Evolutionary conservation across 2,888 invertebrate genomes (phyloP).

Genomic region (Morpho deidamia): DNA sequence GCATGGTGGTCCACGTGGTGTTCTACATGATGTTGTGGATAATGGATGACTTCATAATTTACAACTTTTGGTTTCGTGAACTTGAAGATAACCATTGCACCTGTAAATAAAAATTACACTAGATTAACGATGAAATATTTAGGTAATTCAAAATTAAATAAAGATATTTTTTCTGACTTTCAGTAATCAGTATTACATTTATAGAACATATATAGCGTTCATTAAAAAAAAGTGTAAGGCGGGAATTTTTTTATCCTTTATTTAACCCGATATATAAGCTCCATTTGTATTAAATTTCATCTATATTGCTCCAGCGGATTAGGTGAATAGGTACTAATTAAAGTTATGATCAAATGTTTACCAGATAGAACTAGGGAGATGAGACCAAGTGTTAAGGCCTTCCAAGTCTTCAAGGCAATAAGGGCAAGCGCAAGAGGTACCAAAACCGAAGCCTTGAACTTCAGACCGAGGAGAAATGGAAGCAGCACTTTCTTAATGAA

Average conservation of each 20-base stretch:
- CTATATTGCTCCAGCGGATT: no score
- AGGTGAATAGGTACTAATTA: no score
- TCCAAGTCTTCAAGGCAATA: conserved; percentile 93
- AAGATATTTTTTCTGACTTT: no score
- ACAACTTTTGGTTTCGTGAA: conserved; percentile 92
- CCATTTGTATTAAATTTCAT: no score
- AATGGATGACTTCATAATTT: conserved; percentile 92
- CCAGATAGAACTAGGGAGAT: conserved; percentile 90
- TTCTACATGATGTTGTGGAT: conserved; percentile 85
- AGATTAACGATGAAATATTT: no score
- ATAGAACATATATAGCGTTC: no score
- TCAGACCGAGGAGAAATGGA: conserved; percentile 90
- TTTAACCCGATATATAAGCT: no score
- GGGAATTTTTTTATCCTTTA: no score
- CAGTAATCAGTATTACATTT: no score
- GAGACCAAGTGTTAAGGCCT: conserved; percentile 90
- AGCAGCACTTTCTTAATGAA: conserved; percentile 90
- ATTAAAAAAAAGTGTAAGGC: no score
- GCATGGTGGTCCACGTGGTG: conserved; percentile 81
- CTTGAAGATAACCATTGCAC: conserved; percentile 90
- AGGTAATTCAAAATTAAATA: no score
- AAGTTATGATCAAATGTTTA: conserved; percentile 30
- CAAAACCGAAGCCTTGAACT: conserved; percentile 90
- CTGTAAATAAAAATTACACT: conserved; percentile 34
- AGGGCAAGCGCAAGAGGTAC: conserved; percentile 89